These are phyloP conservation scores for Pardalotus punctatus DNA, from an alignment of 2,113 vertebrate species.

Conservation along the genomic window DNA sequence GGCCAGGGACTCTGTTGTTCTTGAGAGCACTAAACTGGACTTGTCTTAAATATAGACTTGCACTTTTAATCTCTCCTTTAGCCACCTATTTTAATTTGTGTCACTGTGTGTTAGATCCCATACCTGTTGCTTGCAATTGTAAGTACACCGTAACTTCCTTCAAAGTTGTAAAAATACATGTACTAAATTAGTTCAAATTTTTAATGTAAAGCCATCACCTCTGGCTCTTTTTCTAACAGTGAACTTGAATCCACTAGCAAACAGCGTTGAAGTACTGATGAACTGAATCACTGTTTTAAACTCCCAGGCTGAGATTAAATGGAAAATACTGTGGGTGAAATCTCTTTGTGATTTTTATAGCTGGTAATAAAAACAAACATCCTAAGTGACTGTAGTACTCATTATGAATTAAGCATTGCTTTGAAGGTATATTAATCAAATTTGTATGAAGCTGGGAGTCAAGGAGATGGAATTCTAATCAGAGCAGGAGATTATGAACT, in stretches of 20 bases:
- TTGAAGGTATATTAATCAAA: not conserved
- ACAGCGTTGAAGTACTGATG: rapidly evolving
- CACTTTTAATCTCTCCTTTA: not conserved
- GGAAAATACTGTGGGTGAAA: not conserved
- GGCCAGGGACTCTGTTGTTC: not conserved
- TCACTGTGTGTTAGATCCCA: not conserved
- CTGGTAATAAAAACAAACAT: not conserved
- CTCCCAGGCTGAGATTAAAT: not conserved
- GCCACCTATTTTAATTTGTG: not conserved
- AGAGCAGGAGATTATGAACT: not conserved
- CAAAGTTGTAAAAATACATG: not conserved
- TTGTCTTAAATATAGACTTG: not conserved
- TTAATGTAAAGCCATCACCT: not conserved
- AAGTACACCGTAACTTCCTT: not conserved
- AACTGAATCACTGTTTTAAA: not conserved
- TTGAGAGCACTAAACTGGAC: not conserved
- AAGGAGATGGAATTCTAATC: not conserved
- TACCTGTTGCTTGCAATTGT: not conserved
- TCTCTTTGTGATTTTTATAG: not conserved
- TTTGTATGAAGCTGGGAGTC: not conserved
- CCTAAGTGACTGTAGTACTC: not conserved
- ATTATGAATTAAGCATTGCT: not conserved
- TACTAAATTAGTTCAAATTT: not conserved
- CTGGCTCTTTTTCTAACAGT: not conserved
- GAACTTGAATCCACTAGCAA: not conserved